Evolutionary conservation across 2,797 vertebrate genomes (phyloP).

Genomic region (Meriones psammophilus): DNA sequence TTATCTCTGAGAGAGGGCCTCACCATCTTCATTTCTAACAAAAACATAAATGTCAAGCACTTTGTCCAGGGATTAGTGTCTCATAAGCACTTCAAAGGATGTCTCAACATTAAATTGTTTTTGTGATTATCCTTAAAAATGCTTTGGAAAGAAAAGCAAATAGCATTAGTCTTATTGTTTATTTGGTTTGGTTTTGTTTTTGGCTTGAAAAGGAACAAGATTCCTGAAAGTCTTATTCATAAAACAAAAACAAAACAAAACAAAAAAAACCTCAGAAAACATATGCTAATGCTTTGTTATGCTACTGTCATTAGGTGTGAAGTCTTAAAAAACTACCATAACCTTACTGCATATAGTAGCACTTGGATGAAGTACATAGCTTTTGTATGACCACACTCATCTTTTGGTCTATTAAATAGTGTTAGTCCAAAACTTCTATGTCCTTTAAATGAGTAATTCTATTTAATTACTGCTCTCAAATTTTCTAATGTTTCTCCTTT

Average conservation of each 20-base stretch:
- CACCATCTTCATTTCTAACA: background rate
- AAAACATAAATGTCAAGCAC: background rate
- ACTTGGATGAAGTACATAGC: background rate
- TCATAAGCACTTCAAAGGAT: background rate
- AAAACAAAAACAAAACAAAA: too few relatives aligned
- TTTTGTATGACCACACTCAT: too few relatives aligned
- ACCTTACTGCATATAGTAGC: background rate
- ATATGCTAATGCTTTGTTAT: too few relatives aligned
- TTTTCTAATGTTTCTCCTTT: too few relatives aligned
- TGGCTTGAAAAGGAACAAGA: background rate
- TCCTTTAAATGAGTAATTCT: background rate
- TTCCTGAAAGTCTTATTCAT: background rate
- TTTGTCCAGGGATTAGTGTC: background rate
- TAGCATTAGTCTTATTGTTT: background rate
- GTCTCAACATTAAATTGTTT: background rate
- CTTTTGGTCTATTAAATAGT: background rate
- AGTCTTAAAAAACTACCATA: background rate
- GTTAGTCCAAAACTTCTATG: fast-evolving
- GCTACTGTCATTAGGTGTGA: background rate
- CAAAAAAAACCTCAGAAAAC: background rate
- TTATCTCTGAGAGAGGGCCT: background rate
- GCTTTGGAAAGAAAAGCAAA: background rate
- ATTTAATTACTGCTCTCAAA: background rate
- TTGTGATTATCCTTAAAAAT: background rate
- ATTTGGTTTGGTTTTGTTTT: background rate